Evolutionary conservation across 2,797 vertebrate species (phyloP).

Genomic region (Heteromormyrus szaboi): DNA sequence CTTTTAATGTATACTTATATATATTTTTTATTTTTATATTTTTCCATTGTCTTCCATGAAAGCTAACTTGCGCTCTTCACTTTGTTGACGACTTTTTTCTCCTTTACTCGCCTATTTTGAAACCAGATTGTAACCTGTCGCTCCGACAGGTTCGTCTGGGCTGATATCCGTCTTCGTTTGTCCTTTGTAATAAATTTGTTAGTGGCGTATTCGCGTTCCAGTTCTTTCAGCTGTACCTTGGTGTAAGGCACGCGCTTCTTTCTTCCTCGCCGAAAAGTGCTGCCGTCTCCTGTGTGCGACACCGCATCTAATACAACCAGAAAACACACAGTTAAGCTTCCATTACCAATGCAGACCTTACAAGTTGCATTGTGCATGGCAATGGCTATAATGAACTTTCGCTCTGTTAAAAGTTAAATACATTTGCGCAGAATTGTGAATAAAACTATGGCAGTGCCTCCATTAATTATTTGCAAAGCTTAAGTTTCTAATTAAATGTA

Average conservation of each 20-base stretch:
- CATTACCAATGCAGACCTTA: neutral
- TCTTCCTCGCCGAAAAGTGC: conserved; percentile 83
- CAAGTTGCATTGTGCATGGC: neutral
- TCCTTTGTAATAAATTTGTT: conserved; percentile 99
- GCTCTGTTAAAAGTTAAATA: neutral
- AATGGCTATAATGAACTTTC: neutral
- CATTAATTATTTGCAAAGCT: neutral
- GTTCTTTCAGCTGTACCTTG: conserved; percentile 96
- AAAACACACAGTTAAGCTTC: neutral
- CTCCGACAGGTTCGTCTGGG: conserved; percentile 93
- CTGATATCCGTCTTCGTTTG: conserved; percentile 94
- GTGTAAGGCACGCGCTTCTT: conserved; percentile 98
- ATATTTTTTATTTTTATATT: conserved; percentile 24
- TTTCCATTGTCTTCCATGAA: conserved; percentile 29
- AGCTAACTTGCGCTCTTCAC: conserved; percentile 92
- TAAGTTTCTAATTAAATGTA: neutral
- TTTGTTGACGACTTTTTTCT: conserved; percentile 98
- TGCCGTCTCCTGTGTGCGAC: conserved; percentile 68
- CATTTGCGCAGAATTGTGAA: neutral
- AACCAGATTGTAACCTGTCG: conserved; percentile 99
- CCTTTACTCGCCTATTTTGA: conserved; percentile 97
- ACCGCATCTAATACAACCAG: conserved; percentile 66
- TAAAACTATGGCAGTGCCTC: neutral
- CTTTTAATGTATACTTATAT: neutral
- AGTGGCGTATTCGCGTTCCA: conserved; percentile 95